Evolutionary conservation across 2,113 vertebrate genomes (phyloP).

Genomic region (Poeciliopsis turrubarensis): DNA sequence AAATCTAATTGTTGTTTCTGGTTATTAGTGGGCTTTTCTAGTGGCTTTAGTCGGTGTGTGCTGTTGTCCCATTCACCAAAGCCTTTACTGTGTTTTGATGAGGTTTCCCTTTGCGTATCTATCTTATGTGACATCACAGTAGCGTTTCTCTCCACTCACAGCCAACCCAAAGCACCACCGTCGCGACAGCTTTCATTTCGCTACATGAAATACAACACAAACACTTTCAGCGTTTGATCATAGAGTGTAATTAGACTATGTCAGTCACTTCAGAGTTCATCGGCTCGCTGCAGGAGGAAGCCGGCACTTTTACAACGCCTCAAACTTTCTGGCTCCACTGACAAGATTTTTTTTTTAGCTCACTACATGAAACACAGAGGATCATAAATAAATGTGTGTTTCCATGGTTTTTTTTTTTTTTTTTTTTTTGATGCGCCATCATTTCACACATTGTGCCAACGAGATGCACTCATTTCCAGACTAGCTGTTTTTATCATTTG

Average conservation of each 20-base stretch:
- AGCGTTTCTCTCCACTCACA: neutral
- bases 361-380: neutral
- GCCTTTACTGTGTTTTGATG: conserved; percentile 24
- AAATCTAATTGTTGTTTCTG: conserved; percentile 58
- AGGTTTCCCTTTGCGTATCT: conserved; percentile 65
- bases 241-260: conserved; percentile 2
- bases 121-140: conserved; percentile 31
- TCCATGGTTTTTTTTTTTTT: conserved; percentile 10
- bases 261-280: conserved; percentile 15
- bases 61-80: conserved; percentile 55
- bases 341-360: neutral
- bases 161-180: neutral
- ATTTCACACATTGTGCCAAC: conserved; percentile 2
- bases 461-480: conserved; percentile 22
- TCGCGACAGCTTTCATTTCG: neutral
- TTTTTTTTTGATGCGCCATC: neutral
- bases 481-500: conserved; percentile 62
- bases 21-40: conserved; percentile 71
- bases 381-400: conserved; percentile 19
- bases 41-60: conserved; percentile 69
- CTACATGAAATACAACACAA: neutral
- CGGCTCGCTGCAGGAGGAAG: neutral
- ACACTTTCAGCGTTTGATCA: conserved; percentile 1
- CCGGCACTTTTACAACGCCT: conserved; percentile 6
- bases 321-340: neutral